These are phyloP conservation scores for Parelbella ahira DNA, from an alignment of 2,888 invertebrate genomes.

Conservation along the genomic window DNA sequence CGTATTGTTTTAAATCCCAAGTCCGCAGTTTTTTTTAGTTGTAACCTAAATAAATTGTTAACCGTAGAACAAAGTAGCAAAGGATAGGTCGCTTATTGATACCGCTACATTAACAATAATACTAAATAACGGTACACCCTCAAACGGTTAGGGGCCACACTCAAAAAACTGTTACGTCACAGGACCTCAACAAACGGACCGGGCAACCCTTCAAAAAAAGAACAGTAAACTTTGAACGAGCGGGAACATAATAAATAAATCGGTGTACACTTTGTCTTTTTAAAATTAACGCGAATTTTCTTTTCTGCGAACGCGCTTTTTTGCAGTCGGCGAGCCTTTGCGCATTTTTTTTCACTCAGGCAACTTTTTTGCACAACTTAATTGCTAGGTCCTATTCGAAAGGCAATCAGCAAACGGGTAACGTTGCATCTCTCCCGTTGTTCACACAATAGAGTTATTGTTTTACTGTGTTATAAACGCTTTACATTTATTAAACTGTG, in stretches of 20 bases:
- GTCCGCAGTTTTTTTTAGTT: no score
- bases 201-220: slow-evolving; percentile 1
- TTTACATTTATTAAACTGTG: slow-evolving; percentile 9
- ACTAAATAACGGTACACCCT: slow-evolving; percentile 5
- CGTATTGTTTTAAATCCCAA: no score
- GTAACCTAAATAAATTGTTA: no score
- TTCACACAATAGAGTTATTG: slow-evolving; percentile 3
- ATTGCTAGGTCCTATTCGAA: background rate
- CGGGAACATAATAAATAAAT: no score
- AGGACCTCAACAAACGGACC: slow-evolving; percentile 7
- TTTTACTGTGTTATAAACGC: slow-evolving; percentile 1
- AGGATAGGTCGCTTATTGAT: no score
- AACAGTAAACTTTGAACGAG: slow-evolving; percentile 37
- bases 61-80: no score
- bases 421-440: slow-evolving; percentile 1
- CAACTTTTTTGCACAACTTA: slow-evolving; percentile 16
- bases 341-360: slow-evolving; percentile 24
- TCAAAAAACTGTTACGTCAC: slow-evolving; percentile 14
- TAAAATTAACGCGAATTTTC: slow-evolving; percentile 49
- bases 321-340: slow-evolving; percentile 37
- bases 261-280: no score
- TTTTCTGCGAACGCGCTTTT: no score
- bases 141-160: slow-evolving; percentile 1
- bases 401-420: slow-evolving; percentile 17
- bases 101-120: slow-evolving; percentile 1